These are phyloP conservation scores for Raja brachyura DNA, from an alignment of 2,113 vertebrate genomes.

Conservation along the genomic window DNA sequence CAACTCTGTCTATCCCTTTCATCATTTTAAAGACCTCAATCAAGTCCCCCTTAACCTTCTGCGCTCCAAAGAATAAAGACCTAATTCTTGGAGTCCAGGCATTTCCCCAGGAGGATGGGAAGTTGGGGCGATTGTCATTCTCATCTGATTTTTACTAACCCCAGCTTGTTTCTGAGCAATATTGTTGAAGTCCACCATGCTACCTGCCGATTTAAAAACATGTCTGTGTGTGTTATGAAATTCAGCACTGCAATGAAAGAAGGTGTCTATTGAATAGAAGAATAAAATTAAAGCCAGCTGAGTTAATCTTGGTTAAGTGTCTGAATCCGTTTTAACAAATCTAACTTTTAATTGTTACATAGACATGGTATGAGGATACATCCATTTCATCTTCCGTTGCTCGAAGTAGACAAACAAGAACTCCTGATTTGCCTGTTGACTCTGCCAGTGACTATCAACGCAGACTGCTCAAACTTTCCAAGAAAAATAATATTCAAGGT, in stretches of 20 bases:
- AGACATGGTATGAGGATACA: conserved; percentile 58
- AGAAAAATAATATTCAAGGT: conserved; percentile 59
- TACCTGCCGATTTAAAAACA: not conserved
- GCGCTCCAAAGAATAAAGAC: no score
- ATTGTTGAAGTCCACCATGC: not conserved
- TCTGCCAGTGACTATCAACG: conserved; percentile 15
- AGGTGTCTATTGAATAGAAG: not conserved
- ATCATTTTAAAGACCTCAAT: no score
- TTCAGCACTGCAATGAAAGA: not conserved
- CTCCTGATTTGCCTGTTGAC: not conserved
- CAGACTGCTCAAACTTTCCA: conserved; percentile 58
- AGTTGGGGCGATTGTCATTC: not conserved
- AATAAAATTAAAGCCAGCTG: not conserved
- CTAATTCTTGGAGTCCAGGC: not conserved
- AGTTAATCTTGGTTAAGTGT: not conserved
- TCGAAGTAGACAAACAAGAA: not conserved
- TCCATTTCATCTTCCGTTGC: not conserved
- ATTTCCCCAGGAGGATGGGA: not conserved
- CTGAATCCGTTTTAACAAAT: not conserved
- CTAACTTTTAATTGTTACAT: conserved; percentile 39
- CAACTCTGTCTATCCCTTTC: no score
- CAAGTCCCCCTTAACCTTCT: no score
- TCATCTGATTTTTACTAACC: not conserved
- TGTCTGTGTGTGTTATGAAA: not conserved
- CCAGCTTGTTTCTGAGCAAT: not conserved